Base-by-base conservation (phyloP, 2,113 vertebrate species). In the Microcebus murinus region DNA sequence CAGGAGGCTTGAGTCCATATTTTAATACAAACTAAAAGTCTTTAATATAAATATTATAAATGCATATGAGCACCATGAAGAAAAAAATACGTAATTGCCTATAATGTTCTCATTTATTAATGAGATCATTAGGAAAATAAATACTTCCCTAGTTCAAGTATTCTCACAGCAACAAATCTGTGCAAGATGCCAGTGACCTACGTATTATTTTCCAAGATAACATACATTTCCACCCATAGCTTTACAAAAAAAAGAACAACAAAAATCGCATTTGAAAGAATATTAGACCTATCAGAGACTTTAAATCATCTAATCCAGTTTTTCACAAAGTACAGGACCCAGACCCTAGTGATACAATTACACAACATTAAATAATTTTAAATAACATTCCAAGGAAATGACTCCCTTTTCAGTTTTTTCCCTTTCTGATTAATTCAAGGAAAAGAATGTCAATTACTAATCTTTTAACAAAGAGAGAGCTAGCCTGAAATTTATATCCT, bases 101-200 rank as follows among this genome's bases (percentile, higher is more conserved):
- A 76, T 87, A 74, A 95, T 48, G 34, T 70, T 95, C 76, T 84
- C 25, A 83, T 79, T 86, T 92, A 31, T 80, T 74, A 94, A 91
- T 87, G 45, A 94, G 29, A 13, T 84, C 61, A 84, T 90, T 95
- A 90, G 52, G 90, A 95, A 96, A 96, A 92, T 82, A 96, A 93
- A 90, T 70, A 48, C 50, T 70, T 79, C 48, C 73, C 68, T 90
- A 27, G 21, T 74, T 67, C 17, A 39, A 95, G 57, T 29, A 73
- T 65, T 96, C 14, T 94, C 18, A n/a, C 14, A 77, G 9, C 63
- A 89, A 80, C 13, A 23, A 87, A 88, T 84, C 45, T 84, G 34
- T 48, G 6, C 63, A 77, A 82, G 71, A 93, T 67, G 50, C 10
- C 36, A 89, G 80, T 45, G 68, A 84, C 29, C 11, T 80, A 71